phyloP scores from a whole-genome alignment of 2,113 vertebrate species.

The Mystacornis crossleyi region DNA sequence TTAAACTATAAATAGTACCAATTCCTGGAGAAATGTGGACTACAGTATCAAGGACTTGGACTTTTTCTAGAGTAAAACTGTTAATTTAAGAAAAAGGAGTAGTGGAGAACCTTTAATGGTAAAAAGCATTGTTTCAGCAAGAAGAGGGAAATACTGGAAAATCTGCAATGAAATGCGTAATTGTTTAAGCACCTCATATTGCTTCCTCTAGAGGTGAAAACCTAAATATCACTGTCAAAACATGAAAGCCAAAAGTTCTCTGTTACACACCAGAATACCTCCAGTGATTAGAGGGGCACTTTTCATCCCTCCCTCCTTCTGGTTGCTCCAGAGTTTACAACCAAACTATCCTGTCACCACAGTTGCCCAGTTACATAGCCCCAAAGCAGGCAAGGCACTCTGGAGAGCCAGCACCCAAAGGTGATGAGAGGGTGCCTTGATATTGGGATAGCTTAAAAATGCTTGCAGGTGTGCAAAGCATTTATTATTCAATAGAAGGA shows the following conservation, averaged over 20 bases:
- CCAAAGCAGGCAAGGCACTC: not conserved
- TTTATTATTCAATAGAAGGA: not conserved
- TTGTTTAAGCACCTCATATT: not conserved
- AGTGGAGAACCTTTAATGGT: not conserved
- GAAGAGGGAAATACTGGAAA: not conserved
- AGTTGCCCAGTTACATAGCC: not conserved
- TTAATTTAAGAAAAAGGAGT: not conserved
- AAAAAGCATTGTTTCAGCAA: not conserved
- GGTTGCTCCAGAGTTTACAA: not conserved
- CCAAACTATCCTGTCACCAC: not conserved
- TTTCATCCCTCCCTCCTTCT: not conserved
- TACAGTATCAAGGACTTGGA: not conserved
- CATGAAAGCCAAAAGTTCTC: not conserved
- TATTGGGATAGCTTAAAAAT: not conserved
- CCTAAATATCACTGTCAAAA: not conserved
- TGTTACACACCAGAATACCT: not conserved
- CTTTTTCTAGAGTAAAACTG: not conserved
- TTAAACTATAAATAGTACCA: slow-evolving; percentile 44
- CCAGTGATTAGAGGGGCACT: not conserved
- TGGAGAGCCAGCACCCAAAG: not conserved
- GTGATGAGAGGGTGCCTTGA: not conserved
- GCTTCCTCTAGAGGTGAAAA: not conserved
- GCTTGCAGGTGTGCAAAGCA: not conserved
- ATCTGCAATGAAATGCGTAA: not conserved
- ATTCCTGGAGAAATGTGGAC: slow-evolving; percentile 32